Evolutionary conservation across 2,113 vertebrate species (phyloP), one percentile per base, ranked within the genome.

Genomic region (Trinectes maculatus): DNA sequence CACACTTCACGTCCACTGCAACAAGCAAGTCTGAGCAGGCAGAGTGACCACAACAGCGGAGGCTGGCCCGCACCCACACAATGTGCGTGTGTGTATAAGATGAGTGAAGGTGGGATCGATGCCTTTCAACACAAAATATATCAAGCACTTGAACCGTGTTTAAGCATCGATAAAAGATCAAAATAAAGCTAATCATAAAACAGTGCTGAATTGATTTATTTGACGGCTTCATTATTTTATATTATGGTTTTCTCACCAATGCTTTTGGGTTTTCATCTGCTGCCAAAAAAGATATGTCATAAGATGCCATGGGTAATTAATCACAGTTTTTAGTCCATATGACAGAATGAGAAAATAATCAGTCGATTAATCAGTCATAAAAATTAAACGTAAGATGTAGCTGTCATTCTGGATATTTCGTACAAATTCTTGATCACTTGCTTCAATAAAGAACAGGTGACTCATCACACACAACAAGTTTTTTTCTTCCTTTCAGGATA

Each of bases 21-120:
- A 47, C 56, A 42, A 55, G 40, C 52, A 55, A 26, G 54, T 73
- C 51, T 28, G 54, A 43, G 58, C 36, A 78, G 34, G 55, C 43
- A 31, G 56, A 72, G 16, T 64, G 79, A 72, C 74, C 77, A 58
- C 56, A 5, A 6, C 37, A 49, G 26, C 26, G n/a, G 59, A 79
- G 42, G 61, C 13, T 18, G 21, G n/a, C n/a, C n/a, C n/a, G n/a
- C n/a, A n/a, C n/a, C n/a, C 19, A 31, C 33, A 1, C 36, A 31
- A 16, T 26, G 56, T 19, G 26, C 26, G 10, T 33, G 13, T 51
- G n/a, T 62, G 21, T 24, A 5, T 16, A 16, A 19, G 36, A 37
- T 3, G n/a, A n/a, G n/a, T n/a, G n/a, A n/a, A n/a, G n/a, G n/a
- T n/a, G n/a, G n/a, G n/a, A n/a, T n/a, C n/a, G n/a, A n/a, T n/a